A percentile compares a stretch with the other conserved stretches of the same genome.
phyloP scores from a whole-genome alignment of 2,888 invertebrate species.

The Chironomus riparius region DNA sequence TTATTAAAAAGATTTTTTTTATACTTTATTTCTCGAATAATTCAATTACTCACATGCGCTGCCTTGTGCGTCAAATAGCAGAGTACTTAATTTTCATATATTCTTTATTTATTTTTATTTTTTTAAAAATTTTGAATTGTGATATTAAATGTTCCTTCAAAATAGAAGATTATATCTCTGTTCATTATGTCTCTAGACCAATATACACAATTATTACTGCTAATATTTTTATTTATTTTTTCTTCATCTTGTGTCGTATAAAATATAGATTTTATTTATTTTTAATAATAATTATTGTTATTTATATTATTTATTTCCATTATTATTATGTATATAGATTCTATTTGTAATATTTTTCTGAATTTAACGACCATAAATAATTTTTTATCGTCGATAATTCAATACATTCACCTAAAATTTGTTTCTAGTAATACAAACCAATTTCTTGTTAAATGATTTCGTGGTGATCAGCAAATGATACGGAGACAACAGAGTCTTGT shows the following conservation, averaged over 20 bases:
- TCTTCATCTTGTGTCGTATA: background rate
- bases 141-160: background rate
- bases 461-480: conserved; percentile 42
- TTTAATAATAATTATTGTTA: background rate
- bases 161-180: no score
- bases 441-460: conserved; percentile 24
- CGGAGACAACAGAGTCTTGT: conserved; percentile 42
- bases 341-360: background rate
- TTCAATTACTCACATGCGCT: background rate
- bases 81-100: no score
- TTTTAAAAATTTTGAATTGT: background rate
- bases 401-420: conserved; percentile 6
- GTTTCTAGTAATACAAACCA: conserved; percentile 2
- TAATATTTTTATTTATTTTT: background rate
- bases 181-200: no score
- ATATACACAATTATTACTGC: no score
- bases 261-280: background rate
- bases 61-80: background rate
- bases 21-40: background rate
- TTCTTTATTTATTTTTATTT: no score
- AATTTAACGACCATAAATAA: background rate
- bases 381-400: conserved; percentile 4
- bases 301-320: background rate
- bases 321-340: background rate
- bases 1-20: no score